A percentile compares a stretch with the other conserved stretches of the same genome.
These are phyloP conservation scores for Drosophila atripex DNA, from an alignment of 2,888 invertebrate species.

Conservation along the genomic window DNA sequence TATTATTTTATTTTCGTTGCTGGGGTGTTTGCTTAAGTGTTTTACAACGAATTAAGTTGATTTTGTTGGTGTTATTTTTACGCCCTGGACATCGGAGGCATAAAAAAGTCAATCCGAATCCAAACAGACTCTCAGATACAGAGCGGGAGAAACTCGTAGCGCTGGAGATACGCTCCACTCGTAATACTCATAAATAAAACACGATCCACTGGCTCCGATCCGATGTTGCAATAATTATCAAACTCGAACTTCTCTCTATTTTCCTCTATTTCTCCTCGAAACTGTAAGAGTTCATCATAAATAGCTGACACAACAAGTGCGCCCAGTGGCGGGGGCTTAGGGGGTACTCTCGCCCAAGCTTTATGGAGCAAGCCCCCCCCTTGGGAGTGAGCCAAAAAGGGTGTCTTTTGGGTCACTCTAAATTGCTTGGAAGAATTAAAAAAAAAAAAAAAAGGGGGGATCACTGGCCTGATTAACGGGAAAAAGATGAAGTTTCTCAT, in stretches of 20 bases:
- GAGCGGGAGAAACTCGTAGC: background rate
- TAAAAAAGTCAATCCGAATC: conserved; percentile 51
- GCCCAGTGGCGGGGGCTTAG: background rate
- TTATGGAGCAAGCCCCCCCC: too few relatives aligned
- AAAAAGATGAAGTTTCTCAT: too few relatives aligned
- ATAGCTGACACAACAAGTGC: conserved; percentile 5
- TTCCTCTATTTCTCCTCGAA: background rate
- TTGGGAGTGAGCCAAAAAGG: too few relatives aligned
- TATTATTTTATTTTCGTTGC: conserved; percentile 43
- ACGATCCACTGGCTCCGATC: conserved; percentile 28
- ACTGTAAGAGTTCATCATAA: conserved; percentile 54
- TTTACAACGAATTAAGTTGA: conserved; percentile 56
- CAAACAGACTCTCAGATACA: background rate
- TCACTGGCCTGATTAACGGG: too few relatives aligned
- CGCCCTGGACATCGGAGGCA: conserved; percentile 62
- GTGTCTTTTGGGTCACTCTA: too few relatives aligned
- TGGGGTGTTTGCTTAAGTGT: conserved; percentile 50
- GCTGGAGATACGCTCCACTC: conserved; percentile 26
- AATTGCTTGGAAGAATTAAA: too few relatives aligned
- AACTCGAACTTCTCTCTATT: conserved; percentile 24
- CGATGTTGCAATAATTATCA: conserved; percentile 73
- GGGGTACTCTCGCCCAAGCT: background rate
- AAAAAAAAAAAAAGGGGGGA: too few relatives aligned
- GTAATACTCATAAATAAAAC: conserved; percentile 8
- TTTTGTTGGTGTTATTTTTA: conserved; percentile 59